Conservation (phyloP, 2,113 vertebrate genomes). For the Mixornis gularis region DNA sequence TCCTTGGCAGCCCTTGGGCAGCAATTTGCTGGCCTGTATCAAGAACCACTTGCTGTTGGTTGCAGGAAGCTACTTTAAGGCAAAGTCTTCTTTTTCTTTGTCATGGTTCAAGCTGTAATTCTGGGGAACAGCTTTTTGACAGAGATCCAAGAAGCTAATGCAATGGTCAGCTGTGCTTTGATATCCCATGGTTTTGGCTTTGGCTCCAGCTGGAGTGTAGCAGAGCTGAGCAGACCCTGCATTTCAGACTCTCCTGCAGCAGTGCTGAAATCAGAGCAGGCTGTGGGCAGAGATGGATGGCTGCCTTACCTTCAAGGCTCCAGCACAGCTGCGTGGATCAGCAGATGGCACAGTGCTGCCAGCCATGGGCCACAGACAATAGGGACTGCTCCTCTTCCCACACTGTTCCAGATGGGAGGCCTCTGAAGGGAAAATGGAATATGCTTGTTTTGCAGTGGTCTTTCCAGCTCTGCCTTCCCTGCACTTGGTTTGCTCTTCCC, state of each 20-base stretch:
- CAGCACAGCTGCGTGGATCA: conserved; percentile 14
- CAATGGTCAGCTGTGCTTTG: conserved; percentile 7
- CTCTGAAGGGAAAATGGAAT: background rate
- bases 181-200: background rate
- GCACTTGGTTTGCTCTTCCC: background rate
- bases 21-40: background rate
- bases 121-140: background rate
- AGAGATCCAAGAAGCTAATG: background rate
- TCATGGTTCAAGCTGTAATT: background rate
- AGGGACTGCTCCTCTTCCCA: background rate
- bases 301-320: background rate
- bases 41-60: background rate
- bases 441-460: background rate
- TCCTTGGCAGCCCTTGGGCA: background rate
- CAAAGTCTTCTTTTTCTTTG: background rate
- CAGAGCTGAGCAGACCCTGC: background rate
- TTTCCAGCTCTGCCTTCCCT: background rate
- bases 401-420: conserved; percentile 1
- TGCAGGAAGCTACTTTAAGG: background rate
- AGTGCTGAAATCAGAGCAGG: background rate
- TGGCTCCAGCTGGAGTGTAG: background rate
- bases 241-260: background rate
- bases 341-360: conserved; percentile 47
- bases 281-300: conserved; percentile 23
- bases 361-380: background rate